A percentile compares a stretch with the other conserved stretches of the same genome.
These are phyloP conservation scores for Eugnorisma glareosa DNA, from an alignment of 2,888 invertebrate species.

Conservation along the genomic window DNA sequence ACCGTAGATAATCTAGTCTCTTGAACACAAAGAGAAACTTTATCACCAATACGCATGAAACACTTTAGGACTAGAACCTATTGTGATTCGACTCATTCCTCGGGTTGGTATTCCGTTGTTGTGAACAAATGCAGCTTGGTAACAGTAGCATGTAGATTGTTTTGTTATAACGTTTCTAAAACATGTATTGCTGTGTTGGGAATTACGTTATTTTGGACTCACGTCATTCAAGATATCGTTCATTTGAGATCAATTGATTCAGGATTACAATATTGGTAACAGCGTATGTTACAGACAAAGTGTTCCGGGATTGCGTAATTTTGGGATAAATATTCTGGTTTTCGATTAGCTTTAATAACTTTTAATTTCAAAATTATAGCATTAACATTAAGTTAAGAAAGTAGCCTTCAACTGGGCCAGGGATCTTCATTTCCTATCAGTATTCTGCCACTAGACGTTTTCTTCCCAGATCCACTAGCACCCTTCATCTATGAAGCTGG, in stretches of 20 bases:
- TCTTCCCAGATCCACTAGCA: neutral
- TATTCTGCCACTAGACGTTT: neutral
- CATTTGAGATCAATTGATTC: neutral
- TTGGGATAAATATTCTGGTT: neutral
- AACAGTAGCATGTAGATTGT: neutral
- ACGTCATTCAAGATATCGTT: neutral
- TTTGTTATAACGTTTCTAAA: neutral
- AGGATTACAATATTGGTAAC: neutral
- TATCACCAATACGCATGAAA: slow-evolving; percentile 12
- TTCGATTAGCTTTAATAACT: too few species aligned
- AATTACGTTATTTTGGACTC: neutral
- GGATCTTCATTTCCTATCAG: neutral
- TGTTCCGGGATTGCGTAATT: neutral
- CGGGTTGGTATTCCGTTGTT: neutral
- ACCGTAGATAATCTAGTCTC: neutral
- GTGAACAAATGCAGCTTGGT: neutral
- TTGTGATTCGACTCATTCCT: neutral
- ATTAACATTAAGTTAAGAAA: too few species aligned
- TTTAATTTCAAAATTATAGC: too few species aligned
- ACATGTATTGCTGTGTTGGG: neutral
- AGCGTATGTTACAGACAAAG: neutral
- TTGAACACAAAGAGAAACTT: slow-evolving; percentile 2
- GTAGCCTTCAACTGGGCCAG: neutral
- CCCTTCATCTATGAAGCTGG: neutral
- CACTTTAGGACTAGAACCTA: slow-evolving; percentile 4